A percentile compares a stretch with the other conserved stretches of the same genome.
These are phyloP conservation scores for Echiichthys vipera DNA, from an alignment of 2,797 vertebrate species.

Conservation along the genomic window DNA sequence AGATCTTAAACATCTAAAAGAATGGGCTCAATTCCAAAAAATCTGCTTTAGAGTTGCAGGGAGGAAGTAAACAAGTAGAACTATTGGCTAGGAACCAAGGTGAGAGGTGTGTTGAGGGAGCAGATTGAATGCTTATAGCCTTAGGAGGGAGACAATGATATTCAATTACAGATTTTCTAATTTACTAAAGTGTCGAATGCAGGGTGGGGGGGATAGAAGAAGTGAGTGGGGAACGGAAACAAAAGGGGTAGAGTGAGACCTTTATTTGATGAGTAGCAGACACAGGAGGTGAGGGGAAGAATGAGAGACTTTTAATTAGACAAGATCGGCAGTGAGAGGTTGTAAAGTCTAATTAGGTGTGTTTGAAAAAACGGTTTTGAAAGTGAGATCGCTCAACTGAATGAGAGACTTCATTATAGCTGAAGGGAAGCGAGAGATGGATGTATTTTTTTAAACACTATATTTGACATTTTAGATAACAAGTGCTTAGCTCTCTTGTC, in stretches of 20 bases:
- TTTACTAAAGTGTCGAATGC: conserved; percentile 70
- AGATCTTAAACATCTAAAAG: conserved; percentile 73
- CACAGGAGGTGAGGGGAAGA: conserved; percentile 65
- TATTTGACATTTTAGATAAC: conserved; percentile 67
- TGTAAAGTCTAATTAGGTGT: conserved; percentile 78
- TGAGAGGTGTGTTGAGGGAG: conserved; percentile 62
- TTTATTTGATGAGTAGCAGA: conserved; percentile 74
- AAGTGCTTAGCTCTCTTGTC: conserved; percentile 67
- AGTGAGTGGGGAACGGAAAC: conserved; percentile 42
- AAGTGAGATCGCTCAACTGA: conserved; percentile 72
- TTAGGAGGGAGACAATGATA: conserved; percentile 64
- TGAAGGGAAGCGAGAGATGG: conserved; percentile 49
- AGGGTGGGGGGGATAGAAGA: conserved; percentile 28
- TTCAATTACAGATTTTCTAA: conserved; percentile 78
- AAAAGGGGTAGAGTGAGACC: conserved; percentile 62
- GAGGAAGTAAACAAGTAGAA: conserved; percentile 69
- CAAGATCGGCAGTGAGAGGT: conserved; percentile 74
- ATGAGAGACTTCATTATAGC: conserved; percentile 74
- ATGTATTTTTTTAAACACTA: conserved; percentile 56
- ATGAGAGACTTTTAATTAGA: conserved; percentile 83
- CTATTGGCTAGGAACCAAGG: conserved; percentile 60
- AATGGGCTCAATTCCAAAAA: conserved; percentile 62
- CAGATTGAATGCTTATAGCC: conserved; percentile 50
- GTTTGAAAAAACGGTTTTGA: conserved; percentile 59
- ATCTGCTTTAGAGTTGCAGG: conserved; percentile 49